Evolutionary conservation across 2,797 vertebrate genomes (phyloP).

Genomic region (Erethizon dorsatum): DNA sequence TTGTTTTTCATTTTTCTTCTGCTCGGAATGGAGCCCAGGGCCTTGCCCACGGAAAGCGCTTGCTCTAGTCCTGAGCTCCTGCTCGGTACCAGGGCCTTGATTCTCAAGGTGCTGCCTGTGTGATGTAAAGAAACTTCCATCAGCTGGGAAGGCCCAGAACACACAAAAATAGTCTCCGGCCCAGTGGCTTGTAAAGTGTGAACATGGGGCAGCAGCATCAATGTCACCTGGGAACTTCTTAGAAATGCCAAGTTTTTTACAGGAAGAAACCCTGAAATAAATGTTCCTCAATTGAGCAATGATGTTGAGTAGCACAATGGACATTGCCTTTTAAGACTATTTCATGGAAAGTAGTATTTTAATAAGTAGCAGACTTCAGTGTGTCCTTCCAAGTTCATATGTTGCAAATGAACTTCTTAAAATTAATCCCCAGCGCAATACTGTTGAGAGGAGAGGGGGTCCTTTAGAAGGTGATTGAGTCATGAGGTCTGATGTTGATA

Average conservation of each 20-base stretch:
- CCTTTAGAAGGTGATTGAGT: not conserved
- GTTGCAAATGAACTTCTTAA: not conserved
- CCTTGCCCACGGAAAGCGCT: not conserved
- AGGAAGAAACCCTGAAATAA: not conserved
- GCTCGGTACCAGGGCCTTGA: not conserved
- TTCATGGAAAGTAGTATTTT: not conserved
- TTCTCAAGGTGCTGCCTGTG: too few species aligned
- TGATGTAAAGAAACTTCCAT: not conserved
- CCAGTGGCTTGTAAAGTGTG: not conserved
- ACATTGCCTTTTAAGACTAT: not conserved
- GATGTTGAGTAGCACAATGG: not conserved
- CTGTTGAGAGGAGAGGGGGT: not conserved
- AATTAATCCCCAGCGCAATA: not conserved
- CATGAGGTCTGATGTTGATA: not conserved
- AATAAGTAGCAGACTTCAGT: not conserved
- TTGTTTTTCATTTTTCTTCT: not conserved
- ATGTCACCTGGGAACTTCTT: not conserved
- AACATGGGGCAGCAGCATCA: too few species aligned
- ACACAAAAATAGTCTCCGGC: not conserved
- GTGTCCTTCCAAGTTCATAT: not conserved
- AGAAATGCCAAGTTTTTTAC: not conserved
- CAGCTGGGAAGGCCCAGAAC: not conserved
- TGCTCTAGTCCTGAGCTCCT: too few species aligned
- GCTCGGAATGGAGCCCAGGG: not conserved
- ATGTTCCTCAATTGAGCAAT: fast-evolving